Evolutionary conservation across 2,797 vertebrate species (phyloP), one percentile per base, ranked within the genome.

Genomic region (Coracias cyanogaster): DNA sequence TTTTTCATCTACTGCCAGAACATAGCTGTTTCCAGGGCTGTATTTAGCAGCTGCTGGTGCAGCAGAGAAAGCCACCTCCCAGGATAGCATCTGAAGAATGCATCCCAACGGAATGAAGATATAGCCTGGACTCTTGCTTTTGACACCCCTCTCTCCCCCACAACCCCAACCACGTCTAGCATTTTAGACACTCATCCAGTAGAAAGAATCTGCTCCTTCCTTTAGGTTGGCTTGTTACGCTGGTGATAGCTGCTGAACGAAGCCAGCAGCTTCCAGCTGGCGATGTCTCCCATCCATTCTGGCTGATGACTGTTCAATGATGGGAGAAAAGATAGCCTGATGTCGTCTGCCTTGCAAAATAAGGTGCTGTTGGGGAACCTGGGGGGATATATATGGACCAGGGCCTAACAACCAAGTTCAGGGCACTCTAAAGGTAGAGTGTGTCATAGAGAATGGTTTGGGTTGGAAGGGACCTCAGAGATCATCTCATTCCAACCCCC

Each of bases 211-310:
- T 3, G 8, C 57, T 65, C 39, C 9, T 90, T 52, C 20, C 45
- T 60, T 71, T 13, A n/a, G 46, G 10, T 46, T 49, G 2, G 29
- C 0, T 0, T 5, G 29, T 64, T 45, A 7, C 35, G 20, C 49
- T 65, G 46, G 31, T 29, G 73, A 6, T 26, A 13, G 11, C 33
- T 90, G 45, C 49, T 21, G 45, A 7, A 3, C 4, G 35, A 61
- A 79, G 66, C 3, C 51, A 37, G 49, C 35, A 39, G 22, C 16
- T 61, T 24, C 1, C 21, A 67, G 54, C 41, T 57, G 1, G 17
- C 6, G 37, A 7, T 29, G 6, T 72, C 31, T 74, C 28, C 41
- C 11, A 2, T 21, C 35, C 60, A 2, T 70, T 77, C 52, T 39
- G 51, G 25, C 41, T 58, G 45, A 13, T 29, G 31, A 4, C 12